Percentiles rank a stretch among this genome's conserved stretches.
Evolutionary conservation across 2,888 invertebrate species (phyloP).

Genomic region (Calameuta pallipes): DNA sequence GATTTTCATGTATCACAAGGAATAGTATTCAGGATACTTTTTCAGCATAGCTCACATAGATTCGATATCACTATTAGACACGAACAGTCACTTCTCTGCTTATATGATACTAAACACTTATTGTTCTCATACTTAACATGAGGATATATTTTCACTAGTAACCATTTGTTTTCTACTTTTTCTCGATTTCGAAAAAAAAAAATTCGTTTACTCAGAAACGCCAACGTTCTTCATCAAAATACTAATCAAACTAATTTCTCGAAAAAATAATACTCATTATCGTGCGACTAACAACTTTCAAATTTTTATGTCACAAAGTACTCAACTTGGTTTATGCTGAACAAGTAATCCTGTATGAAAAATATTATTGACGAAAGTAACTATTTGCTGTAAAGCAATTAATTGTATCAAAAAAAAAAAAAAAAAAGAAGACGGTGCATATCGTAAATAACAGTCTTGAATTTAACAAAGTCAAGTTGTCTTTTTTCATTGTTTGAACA

Average conservation of each 20-base stretch:
- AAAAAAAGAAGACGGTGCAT: not conserved
- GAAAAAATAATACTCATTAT: not conserved
- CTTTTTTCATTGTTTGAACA: not conserved
- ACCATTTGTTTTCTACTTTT: not conserved
- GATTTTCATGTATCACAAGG: too few species aligned
- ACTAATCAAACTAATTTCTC: not conserved
- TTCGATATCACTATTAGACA: not conserved
- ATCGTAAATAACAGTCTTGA: not conserved
- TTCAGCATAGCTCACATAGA: not conserved
- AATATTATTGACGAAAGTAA: not conserved
- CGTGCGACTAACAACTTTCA: not conserved
- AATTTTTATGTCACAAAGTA: not conserved
- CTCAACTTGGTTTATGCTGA: not conserved
- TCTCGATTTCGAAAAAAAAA: not conserved
- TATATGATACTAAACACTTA: too few species aligned
- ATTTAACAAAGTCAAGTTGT: not conserved
- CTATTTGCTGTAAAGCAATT: not conserved
- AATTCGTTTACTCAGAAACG: not conserved
- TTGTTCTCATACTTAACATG: too few species aligned
- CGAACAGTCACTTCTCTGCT: too few species aligned
- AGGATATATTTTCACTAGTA: not conserved
- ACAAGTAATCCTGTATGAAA: not conserved
- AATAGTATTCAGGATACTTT: not conserved
- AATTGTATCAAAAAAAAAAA: not conserved
- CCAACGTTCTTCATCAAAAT: not conserved